Conservation (phyloP, 2,888 invertebrate genomes). For the Laothoe populi region DNA sequence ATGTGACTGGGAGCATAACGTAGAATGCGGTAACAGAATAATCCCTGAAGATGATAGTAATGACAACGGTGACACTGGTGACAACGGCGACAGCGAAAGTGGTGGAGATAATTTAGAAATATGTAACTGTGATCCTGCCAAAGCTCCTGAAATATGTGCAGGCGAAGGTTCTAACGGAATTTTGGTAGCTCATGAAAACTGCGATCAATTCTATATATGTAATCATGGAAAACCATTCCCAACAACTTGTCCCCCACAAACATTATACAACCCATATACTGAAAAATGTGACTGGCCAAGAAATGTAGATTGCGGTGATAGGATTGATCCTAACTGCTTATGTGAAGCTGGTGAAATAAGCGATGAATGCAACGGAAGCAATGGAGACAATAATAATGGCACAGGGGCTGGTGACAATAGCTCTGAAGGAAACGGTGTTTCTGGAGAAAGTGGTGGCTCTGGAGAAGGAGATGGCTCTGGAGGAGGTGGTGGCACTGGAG, state of each 20-base stretch:
- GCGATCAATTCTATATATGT: slow-evolving; percentile 54
- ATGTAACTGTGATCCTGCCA: slow-evolving; percentile 41
- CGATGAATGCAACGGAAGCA: slow-evolving; percentile 17
- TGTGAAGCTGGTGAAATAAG: slow-evolving; percentile 11
- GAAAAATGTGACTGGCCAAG: slow-evolving; percentile 53
- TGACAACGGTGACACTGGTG: slow-evolving; percentile 16
- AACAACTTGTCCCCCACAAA: slow-evolving; percentile 37
- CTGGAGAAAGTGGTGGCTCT: slow-evolving; percentile 18
- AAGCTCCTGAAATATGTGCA: slow-evolving; percentile 50
- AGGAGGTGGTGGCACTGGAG: slow-evolving; percentile 23
- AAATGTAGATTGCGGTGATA: slow-evolving; percentile 52
- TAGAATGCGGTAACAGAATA: slow-evolving; percentile 40
- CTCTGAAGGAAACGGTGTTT: slow-evolving; percentile 22
- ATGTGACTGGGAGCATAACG: slow-evolving; percentile 47
- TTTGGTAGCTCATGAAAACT: slow-evolving; percentile 53
- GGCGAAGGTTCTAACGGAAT: slow-evolving; percentile 44
- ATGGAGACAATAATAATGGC: background rate
- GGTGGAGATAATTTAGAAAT: slow-evolving; percentile 32
- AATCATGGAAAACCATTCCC: slow-evolving; percentile 42
- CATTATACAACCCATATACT: slow-evolving; percentile 45
- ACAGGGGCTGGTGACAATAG: background rate
- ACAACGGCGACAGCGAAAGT: slow-evolving; percentile 26
- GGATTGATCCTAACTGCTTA: slow-evolving; percentile 35
- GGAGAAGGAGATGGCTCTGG: slow-evolving; percentile 24
- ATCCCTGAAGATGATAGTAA: slow-evolving; percentile 30